phyloP scores from a whole-genome alignment of 2,888 invertebrate species.

The Drosophila ezoana region DNA sequence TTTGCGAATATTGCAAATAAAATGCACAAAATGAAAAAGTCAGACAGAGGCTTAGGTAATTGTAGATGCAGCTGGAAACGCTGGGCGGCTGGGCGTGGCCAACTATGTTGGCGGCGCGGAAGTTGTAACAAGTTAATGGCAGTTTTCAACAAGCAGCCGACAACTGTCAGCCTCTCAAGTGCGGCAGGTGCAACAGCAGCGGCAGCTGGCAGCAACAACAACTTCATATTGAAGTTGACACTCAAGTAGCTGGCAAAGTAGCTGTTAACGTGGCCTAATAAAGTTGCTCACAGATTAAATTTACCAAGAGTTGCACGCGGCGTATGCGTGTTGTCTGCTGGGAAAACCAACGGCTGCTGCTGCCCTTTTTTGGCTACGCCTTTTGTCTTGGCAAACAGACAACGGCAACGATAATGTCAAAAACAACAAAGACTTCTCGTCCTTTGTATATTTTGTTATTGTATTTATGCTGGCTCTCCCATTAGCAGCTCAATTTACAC shows the following conservation, averaged over 20 bases:
- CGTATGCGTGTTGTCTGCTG: constrained; percentile 57
- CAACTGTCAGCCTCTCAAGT: constrained; percentile 59
- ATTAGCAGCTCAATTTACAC: constrained; percentile 80
- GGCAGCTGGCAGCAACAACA: constrained; percentile 21
- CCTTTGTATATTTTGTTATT: constrained; percentile 35
- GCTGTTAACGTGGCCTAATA: constrained; percentile 79
- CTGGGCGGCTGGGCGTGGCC: constrained; percentile 3
- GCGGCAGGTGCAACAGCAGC: constrained; percentile 41
- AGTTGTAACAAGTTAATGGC: constrained; percentile 81
- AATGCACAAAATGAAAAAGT: constrained; percentile 48
- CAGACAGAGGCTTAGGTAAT: constrained; percentile 49
- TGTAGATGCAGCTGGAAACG: constrained; percentile 17
- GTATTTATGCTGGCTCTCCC: constrained; percentile 48
- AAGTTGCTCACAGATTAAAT: constrained; percentile 68
- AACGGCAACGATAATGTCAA: constrained; percentile 38
- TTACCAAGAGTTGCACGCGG: constrained; percentile 45
- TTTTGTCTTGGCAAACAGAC: constrained; percentile 50
- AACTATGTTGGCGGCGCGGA: constrained; percentile 57
- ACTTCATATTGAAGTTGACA: constrained; percentile 73
- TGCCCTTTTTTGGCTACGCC: constrained; percentile 19
- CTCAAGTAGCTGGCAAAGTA: constrained; percentile 73
- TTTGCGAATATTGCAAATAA: constrained; percentile 63
- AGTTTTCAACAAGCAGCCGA: constrained; percentile 70
- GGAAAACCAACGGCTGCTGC: constrained; percentile 47
- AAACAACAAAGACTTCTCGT: constrained; percentile 29